These are phyloP conservation scores for Agrypnus murinus DNA, from an alignment of 2,888 invertebrate genomes.

Conservation along the genomic window DNA sequence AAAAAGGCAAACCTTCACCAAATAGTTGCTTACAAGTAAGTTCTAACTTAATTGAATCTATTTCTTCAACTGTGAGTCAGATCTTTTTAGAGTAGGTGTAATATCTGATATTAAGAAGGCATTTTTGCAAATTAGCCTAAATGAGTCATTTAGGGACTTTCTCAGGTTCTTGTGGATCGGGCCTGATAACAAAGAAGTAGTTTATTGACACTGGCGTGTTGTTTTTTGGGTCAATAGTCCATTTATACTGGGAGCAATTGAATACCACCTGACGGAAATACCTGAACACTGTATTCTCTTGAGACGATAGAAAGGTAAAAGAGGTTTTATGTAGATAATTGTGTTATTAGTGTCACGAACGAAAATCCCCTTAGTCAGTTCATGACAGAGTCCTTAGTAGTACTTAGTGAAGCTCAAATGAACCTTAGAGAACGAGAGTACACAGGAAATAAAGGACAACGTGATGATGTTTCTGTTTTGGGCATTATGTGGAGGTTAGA, in stretches of 20 bases:
- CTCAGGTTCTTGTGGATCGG: background rate
- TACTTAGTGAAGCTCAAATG: background rate
- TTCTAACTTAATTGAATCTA: slow-evolving; percentile 49
- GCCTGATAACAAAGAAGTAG: too few relatives aligned
- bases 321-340: slow-evolving; percentile 48
- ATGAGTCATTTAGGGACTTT: background rate
- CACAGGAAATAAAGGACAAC: too few relatives aligned
- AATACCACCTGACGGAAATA: too few relatives aligned
- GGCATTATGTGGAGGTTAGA: too few relatives aligned
- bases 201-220: too few relatives aligned
- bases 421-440: background rate
- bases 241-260: too few relatives aligned
- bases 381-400: background rate
- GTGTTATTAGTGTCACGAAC: background rate
- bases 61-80: too few relatives aligned
- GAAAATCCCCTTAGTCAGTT: background rate
- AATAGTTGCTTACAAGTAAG: slow-evolving; percentile 46
- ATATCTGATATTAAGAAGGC: slow-evolving; percentile 8
- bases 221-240: too few relatives aligned
- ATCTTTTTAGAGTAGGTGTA: too few relatives aligned
- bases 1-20: slow-evolving; percentile 54
- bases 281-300: too few relatives aligned
- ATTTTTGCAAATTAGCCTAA: slow-evolving; percentile 7
- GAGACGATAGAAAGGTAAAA: background rate
- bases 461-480: too few relatives aligned